phyloP scores from a whole-genome alignment of 1,140 invertebrate genomes.

The Ooceraea biroi region DNA sequence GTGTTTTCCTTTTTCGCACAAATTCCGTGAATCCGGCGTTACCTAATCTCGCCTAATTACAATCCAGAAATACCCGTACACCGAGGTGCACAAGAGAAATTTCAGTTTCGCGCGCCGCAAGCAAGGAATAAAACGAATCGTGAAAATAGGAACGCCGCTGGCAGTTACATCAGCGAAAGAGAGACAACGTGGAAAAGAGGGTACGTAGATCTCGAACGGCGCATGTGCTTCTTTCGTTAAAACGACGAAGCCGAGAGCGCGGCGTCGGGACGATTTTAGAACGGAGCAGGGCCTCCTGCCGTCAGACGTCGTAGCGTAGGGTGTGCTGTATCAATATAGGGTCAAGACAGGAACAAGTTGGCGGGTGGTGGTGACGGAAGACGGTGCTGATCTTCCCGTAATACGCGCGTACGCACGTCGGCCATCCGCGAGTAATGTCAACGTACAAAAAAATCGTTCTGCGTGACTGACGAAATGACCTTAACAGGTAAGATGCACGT shows the following conservation, averaged over 20 bases:
- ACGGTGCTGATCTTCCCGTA: conserved; percentile 57
- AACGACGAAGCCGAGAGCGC: conserved; percentile 79
- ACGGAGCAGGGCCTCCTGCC: conserved; percentile 81
- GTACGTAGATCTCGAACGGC: conserved; percentile 59
- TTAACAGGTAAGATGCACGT: conserved; percentile 80
- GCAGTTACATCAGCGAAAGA: conserved; percentile 64
- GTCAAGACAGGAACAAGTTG: conserved; percentile 67
- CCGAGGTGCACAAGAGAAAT: neutral
- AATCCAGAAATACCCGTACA: neutral
- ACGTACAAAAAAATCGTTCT: conserved; percentile 71
- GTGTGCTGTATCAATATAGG: conserved; percentile 76
- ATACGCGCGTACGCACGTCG: conserved; percentile 34
- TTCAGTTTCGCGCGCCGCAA: conserved; percentile 21
- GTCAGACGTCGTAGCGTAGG: conserved; percentile 80
- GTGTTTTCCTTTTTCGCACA: neutral
- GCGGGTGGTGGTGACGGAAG: conserved; percentile 65
- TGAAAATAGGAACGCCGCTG: conserved; percentile 51
- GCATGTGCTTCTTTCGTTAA: conserved; percentile 79
- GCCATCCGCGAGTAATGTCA: conserved; percentile 76
- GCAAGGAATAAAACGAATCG: neutral
- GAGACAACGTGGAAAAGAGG: conserved; percentile 59
- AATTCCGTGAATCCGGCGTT: neutral
- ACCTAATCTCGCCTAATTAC: neutral
- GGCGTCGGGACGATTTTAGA: conserved; percentile 84
- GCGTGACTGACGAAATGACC: conserved; percentile 81